These are phyloP conservation scores for Prietella phreatophila DNA, from an alignment of 2,113 vertebrate species.

Conservation along the genomic window DNA sequence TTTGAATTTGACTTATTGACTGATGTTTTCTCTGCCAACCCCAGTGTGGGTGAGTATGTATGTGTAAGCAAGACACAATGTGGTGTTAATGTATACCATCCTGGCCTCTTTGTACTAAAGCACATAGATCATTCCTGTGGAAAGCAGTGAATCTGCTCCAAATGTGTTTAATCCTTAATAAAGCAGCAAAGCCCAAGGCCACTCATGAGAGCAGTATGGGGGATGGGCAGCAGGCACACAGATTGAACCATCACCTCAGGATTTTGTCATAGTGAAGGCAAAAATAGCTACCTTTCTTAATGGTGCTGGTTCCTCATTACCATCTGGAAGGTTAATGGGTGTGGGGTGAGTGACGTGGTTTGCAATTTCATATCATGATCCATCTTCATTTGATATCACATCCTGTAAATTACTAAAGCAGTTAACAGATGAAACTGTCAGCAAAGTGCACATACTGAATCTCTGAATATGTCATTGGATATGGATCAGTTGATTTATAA, in stretches of 20 bases:
- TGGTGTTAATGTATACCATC: slow-evolving; percentile 17
- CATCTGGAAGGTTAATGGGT: neutral
- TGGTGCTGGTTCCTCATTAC: slow-evolving; percentile 10
- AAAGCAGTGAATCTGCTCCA: neutral
- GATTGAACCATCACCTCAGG: slow-evolving; percentile 35
- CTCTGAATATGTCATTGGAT: neutral
- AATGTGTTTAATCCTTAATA: slow-evolving; percentile 48
- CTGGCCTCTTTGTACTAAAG: neutral
- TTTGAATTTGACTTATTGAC: slow-evolving; percentile 16
- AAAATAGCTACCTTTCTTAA: slow-evolving; percentile 29
- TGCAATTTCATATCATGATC: neutral
- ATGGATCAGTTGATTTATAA: neutral
- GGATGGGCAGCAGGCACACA: neutral
- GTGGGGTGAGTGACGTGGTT: neutral
- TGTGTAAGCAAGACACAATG: slow-evolving; percentile 11
- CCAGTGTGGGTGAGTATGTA: slow-evolving; percentile 5
- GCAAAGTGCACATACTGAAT: neutral
- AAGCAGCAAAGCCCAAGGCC: slow-evolving; percentile 30
- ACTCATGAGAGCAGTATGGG: slow-evolving; percentile 31
- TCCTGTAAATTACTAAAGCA: neutral
- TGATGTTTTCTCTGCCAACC: neutral
- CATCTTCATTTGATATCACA: neutral
- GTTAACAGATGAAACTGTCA: neutral
- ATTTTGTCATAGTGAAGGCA: neutral
- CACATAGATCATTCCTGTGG: neutral